A percentile compares a stretch with the other conserved stretches of the same genome.
These are phyloP conservation scores for Leptinotarsa tumamoca DNA, from an alignment of 2,888 invertebrate genomes.

Conservation along the genomic window DNA sequence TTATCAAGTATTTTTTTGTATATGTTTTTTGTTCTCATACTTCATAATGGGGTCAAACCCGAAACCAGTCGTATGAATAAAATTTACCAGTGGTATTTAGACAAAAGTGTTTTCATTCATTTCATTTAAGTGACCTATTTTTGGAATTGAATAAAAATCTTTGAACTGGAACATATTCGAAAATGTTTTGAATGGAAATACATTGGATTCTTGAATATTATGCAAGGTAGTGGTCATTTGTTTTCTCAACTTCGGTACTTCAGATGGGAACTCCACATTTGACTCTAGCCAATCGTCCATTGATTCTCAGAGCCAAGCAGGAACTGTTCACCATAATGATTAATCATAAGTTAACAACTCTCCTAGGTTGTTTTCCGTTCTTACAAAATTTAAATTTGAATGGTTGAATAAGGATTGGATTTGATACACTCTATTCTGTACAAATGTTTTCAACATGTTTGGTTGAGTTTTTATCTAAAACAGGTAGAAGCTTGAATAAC, in stretches of 20 bases:
- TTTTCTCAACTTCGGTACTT: neutral
- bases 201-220: neutral
- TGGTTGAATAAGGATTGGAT: neutral
- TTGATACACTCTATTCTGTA: neutral
- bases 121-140: neutral
- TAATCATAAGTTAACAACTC: neutral
- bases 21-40: too few species aligned
- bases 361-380: neutral
- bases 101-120: too few species aligned
- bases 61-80: too few species aligned
- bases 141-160: neutral
- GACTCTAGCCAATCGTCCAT: neutral
- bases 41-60: too few species aligned
- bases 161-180: neutral
- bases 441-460: neutral
- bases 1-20: too few species aligned
- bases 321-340: neutral
- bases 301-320: neutral
- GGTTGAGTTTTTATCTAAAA: neutral
- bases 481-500: neutral
- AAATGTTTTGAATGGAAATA: neutral
- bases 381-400: neutral
- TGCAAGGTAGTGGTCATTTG: neutral
- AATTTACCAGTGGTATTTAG: too few species aligned
- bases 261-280: neutral